Evolutionary conservation across 2,113 vertebrate genomes (phyloP).

Genomic region (Dipodomys stephensi): DNA sequence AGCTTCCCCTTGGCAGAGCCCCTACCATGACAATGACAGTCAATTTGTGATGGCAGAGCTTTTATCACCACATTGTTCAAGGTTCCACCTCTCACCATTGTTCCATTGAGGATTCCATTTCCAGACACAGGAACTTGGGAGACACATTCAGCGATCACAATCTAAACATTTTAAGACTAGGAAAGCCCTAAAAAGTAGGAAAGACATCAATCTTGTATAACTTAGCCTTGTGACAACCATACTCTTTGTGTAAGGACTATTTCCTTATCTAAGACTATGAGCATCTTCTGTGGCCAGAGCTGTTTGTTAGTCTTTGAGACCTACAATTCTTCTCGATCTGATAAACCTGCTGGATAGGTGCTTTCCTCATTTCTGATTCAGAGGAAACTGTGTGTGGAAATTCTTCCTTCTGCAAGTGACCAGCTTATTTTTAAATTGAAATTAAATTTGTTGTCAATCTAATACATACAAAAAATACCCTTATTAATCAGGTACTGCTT

Average conservation of each 20-base stretch:
- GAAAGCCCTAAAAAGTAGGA: background rate
- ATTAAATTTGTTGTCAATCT: background rate
- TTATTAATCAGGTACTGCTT: background rate
- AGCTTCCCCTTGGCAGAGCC: no score
- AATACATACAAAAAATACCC: background rate
- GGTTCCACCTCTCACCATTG: background rate
- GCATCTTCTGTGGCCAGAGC: background rate
- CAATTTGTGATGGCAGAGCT: background rate
- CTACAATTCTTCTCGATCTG: background rate
- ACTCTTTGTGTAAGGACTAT: background rate
- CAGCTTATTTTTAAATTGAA: slow-evolving; percentile 39
- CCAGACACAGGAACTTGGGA: no score
- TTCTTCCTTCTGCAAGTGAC: slow-evolving; percentile 57
- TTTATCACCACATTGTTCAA: background rate
- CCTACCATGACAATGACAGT: no score
- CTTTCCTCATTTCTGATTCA: slow-evolving; percentile 27
- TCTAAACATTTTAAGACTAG: background rate
- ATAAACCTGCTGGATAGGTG: background rate
- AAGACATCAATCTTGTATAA: background rate
- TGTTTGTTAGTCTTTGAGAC: background rate
- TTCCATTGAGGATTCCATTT: background rate
- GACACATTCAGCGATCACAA: background rate
- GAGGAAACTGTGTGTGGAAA: background rate
- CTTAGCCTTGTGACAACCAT: background rate
- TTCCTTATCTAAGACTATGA: background rate